Evolutionary conservation across 2,113 vertebrate genomes (phyloP).

Genomic region (Xiphorhynchus elegans): DNA sequence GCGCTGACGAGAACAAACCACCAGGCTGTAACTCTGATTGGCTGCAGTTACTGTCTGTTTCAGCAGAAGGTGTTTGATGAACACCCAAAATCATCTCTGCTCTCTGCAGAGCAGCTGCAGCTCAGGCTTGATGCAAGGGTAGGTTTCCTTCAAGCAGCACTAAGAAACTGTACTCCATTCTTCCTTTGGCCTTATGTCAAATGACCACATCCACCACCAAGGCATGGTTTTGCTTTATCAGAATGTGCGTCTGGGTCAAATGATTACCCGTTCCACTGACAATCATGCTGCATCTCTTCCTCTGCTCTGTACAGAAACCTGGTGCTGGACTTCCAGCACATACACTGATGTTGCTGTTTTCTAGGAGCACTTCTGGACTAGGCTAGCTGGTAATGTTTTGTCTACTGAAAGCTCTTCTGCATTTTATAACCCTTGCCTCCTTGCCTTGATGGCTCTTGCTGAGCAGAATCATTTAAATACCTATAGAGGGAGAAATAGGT

Average conservation of each 20-base stretch:
- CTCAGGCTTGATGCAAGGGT: neutral
- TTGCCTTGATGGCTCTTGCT: neutral
- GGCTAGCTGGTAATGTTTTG: neutral
- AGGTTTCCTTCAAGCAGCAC: neutral
- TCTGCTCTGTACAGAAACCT: neutral
- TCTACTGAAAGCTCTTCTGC: neutral
- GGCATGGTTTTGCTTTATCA: neutral
- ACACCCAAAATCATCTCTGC: neutral
- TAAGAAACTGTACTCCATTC: neutral
- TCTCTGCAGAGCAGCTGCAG: neutral
- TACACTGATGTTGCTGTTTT: neutral
- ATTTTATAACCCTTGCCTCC: neutral
- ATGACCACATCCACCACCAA: rapidly evolving
- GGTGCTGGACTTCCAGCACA: neutral
- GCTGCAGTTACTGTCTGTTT: neutral
- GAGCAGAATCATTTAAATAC: neutral
- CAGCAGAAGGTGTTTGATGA: neutral
- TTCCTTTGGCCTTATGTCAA: neutral
- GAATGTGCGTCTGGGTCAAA: neutral
- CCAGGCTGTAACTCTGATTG: neutral
- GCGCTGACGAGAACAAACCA: neutral
- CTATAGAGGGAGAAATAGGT: neutral
- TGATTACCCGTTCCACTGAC: neutral
- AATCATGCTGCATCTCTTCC: neutral
- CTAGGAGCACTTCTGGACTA: neutral